Percentiles rank a stretch among this genome's conserved stretches.
phyloP scores from a whole-genome alignment of 2,797 vertebrate genomes.

The Cetoscarus ocellatus region DNA sequence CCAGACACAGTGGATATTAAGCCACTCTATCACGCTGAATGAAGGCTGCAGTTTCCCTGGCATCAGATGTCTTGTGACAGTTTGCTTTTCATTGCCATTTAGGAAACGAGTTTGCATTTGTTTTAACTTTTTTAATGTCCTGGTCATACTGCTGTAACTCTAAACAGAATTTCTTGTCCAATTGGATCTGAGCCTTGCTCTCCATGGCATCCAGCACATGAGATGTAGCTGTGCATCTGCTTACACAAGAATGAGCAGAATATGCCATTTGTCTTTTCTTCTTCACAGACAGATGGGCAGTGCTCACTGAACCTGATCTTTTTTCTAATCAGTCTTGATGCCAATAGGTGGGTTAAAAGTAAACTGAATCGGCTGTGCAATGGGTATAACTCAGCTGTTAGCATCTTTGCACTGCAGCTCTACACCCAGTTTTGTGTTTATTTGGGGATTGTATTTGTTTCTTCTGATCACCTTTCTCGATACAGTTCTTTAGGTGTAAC shows the following conservation, averaged over 20 bases:
- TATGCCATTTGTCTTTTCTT: slow-evolving; percentile 49
- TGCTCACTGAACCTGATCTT: slow-evolving; percentile 30
- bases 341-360: slow-evolving; percentile 50
- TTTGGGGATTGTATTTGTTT: slow-evolving; percentile 13
- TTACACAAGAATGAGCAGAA: slow-evolving; percentile 34
- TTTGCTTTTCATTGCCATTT: slow-evolving; percentile 51
- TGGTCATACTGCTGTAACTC: slow-evolving; percentile 29
- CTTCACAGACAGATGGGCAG: slow-evolving; percentile 40
- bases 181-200: slow-evolving; percentile 31
- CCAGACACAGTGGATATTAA: slow-evolving; percentile 75
- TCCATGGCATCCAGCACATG: slow-evolving; percentile 20
- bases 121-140: slow-evolving; percentile 11
- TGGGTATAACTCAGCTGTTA: slow-evolving; percentile 14
- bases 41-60: slow-evolving; percentile 43
- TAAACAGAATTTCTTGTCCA: slow-evolving; percentile 29
- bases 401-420: neutral
- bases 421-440: neutral
- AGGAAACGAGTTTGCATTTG: slow-evolving; percentile 29
- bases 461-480: slow-evolving; percentile 2
- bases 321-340: slow-evolving; percentile 47
- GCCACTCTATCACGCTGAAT: slow-evolving; percentile 73
- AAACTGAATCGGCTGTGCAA: slow-evolving; percentile 25
- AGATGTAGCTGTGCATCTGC: slow-evolving; percentile 48
- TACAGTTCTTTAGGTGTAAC: neutral
- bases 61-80: slow-evolving; percentile 37